Evolutionary conservation across 2,797 vertebrate species (phyloP), one percentile per base, ranked within the genome.

Genomic region (Coendou prehensilis): DNA sequence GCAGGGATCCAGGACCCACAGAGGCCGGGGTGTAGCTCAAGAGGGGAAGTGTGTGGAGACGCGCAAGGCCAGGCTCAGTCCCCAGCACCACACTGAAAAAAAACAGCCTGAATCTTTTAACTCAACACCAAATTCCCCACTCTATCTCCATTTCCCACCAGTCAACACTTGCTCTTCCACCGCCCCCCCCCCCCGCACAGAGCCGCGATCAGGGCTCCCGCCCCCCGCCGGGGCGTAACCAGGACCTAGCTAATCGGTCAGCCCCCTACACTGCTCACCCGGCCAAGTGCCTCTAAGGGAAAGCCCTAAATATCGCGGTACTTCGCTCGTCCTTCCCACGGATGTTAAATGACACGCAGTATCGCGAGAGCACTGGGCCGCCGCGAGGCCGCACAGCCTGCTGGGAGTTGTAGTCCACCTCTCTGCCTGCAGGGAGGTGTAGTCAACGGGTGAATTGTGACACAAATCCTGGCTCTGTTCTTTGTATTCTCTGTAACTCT

Each of bases 361-460:
- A 8, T 85, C 87, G 15, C 45, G 30, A 78, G 52, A 59, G 45
- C 8, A 7, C 0, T 22, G 0, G 26, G 22, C 11, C 1, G 28
- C 30, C 20, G 15, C 23, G n/a, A 26, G 45, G 5, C 41, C 37
- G 92, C 96, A 20, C 82, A 22, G 81, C 61, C 81, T 91, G 81
- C 75, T 97, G 98, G 97, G 97, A 97, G n/a, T 67, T 92, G 98
- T 95, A 96, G 97, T 97, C 83, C 50, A n/a, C 4, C 0, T 61
- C 47, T 79, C 84, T 41, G 87, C 47, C 22, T 83, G 56, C 85
- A 28, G 76, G 45, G 67, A 54, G 7, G 52, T 71, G 93, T 92
- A 92, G 76, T 95, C 52, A 41, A 20, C 10, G 5, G 69, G 7
- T 4, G 80, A 57, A 14, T 61, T n/a, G 18, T 13, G 45, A 13